These are phyloP conservation scores for Butorides virescens DNA, from an alignment of 2,113 vertebrate genomes.

Conservation along the genomic window DNA sequence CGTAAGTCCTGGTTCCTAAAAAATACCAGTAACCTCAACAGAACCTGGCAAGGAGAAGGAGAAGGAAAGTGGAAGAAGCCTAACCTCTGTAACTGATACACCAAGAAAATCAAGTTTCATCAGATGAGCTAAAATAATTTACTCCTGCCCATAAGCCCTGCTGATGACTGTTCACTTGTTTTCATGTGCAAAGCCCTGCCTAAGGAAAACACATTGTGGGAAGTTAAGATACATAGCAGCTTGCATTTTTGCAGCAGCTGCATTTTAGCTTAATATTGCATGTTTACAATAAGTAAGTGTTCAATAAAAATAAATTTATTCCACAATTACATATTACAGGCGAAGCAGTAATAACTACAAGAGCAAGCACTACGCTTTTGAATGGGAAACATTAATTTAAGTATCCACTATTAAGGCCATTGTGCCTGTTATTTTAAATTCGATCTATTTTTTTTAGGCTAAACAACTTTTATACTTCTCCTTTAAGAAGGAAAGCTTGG, in stretches of 20 bases:
- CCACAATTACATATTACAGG: background rate
- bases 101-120: background rate
- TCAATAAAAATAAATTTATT: constrained; percentile 27
- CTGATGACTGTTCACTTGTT: background rate
- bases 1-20: background rate
- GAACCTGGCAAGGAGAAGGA: background rate
- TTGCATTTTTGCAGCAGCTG: background rate
- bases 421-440: background rate
- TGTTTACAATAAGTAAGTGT: constrained; percentile 6
- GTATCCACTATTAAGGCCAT: background rate
- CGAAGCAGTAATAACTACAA: background rate
- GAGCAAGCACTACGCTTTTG: background rate
- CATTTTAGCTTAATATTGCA: background rate
- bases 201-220: background rate
- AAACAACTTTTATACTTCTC: background rate
- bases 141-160: background rate
- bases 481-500: background rate
- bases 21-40: background rate
- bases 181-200: background rate
- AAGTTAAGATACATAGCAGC: background rate
- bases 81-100: background rate
- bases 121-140: background rate
- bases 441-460: background rate
- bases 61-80: background rate
- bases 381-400: background rate